Evolutionary conservation across 1,140 invertebrate genomes (phyloP).

Genomic region (Drosophila melanica): DNA sequence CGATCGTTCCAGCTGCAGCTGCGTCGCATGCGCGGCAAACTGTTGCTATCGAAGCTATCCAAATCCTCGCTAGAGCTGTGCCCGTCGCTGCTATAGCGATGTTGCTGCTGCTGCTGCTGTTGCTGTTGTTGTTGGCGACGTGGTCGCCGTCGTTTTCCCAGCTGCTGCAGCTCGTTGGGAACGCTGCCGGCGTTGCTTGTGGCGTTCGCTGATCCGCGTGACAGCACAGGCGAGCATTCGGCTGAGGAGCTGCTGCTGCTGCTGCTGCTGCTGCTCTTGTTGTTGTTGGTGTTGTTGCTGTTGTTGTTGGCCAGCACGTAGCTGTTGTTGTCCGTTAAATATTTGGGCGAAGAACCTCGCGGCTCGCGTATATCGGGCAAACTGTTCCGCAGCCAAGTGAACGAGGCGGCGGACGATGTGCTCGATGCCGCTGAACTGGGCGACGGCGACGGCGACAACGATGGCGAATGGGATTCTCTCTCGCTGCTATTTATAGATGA

Average conservation of each 20-base stretch:
- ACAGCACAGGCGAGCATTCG: slow-evolving; percentile 23
- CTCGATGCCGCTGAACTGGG: slow-evolving; percentile 38
- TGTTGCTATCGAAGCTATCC: slow-evolving; percentile 44
- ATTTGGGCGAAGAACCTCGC: slow-evolving; percentile 56
- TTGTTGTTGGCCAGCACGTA: slow-evolving; percentile 58
- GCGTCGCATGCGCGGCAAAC: slow-evolving; percentile 53
- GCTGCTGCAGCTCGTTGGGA: slow-evolving; percentile 68
- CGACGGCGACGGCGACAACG: slow-evolving; percentile 48
- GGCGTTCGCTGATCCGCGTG: slow-evolving; percentile 1
- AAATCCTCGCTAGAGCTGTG: slow-evolving; percentile 59
- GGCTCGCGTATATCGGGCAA: slow-evolving; percentile 80
- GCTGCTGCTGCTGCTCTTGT: slow-evolving; percentile 13
- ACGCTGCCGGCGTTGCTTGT: slow-evolving; percentile 40
- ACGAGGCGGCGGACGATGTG: slow-evolving; percentile 84
- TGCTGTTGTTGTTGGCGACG: slow-evolving; percentile 26
- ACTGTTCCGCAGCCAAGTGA: slow-evolving; percentile 82
- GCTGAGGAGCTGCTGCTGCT: slow-evolving; percentile 9
- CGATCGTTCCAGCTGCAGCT: slow-evolving; percentile 62
- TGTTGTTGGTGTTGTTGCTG: slow-evolving; percentile 23
- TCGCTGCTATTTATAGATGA: slow-evolving; percentile 67
- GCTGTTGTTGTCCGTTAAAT: slow-evolving; percentile 46
- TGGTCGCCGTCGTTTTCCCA: slow-evolving; percentile 53
- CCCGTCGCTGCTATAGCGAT: slow-evolving; percentile 41
- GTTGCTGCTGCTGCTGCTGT: slow-evolving; percentile 18
- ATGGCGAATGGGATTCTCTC: slow-evolving; percentile 70